Evolutionary conservation across 37 sponge, comb jelly and placozoan species (phyloP), one percentile per base, ranked within the genome.

Genomic region (Cliona cf. orientalis): DNA sequence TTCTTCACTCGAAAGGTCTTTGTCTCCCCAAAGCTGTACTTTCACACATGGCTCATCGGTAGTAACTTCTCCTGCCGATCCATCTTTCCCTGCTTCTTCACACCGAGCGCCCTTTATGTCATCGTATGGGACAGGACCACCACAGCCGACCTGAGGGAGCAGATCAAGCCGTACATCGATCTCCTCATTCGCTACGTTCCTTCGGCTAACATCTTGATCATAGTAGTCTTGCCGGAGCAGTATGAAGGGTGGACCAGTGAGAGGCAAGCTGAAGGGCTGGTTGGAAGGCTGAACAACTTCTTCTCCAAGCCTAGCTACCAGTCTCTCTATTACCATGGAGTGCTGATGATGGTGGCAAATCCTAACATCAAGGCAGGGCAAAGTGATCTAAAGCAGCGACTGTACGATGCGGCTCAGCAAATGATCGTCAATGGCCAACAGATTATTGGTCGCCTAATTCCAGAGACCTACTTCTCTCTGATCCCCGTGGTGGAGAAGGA

Each of bases 51-150:
- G 83, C 33, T 93, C 19, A 23, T 93, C 3, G 87, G 87, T 7
- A 81, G 85, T 58, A 58, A 39, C 49, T 40, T 34, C 22, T 66
- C 81, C 12, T 71, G 36, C 55, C 68, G 40, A 31, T 74, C 76
- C 41, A 42, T 90, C 39, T 94, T 83, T 66, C 87, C 87, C 21
- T 94, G 90, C 38, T 80, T 90, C 77, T 94, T 89, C 66, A 83
- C 78, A 3, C 35, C 81, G 45, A 64, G 71, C 65, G 90, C 91
- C 9, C 83, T 94, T 42, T 90, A 86, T 57, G 62, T 89, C 43
- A 56, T 94, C 5, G 72, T 89, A 23, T 80, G 80, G 76, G 93
- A 93, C 39, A 45, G 72, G 46, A 85, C 80, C 1, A 69, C 60
- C 32, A 71, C 81, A 6, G 66, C 55, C 3, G 76, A 81, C 42